A percentile compares a stretch with the other conserved stretches of the same genome.
phyloP scores from a whole-genome alignment of 2,113 vertebrate species.

The Xenopus laevis region DNA sequence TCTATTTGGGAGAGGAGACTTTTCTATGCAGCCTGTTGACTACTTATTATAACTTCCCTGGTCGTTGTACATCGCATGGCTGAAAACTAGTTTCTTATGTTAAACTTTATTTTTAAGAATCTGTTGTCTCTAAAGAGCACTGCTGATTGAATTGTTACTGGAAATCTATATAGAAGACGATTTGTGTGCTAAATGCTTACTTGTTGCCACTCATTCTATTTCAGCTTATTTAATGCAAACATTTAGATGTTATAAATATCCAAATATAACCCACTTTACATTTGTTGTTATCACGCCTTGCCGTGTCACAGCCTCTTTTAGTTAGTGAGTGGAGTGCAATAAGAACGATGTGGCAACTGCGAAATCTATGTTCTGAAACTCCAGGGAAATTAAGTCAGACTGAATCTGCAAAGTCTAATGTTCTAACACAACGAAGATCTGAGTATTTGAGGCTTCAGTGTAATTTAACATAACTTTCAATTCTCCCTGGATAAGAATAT shows the following conservation, averaged over 20 bases:
- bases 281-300: neutral
- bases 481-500: slow-evolving; percentile 1
- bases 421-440: neutral
- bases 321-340: neutral
- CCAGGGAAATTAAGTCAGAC: slow-evolving; percentile 28
- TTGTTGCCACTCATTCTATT: neutral
- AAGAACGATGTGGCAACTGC: neutral
- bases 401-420: slow-evolving; percentile 20
- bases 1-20: too few species aligned
- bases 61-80: neutral
- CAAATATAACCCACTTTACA: neutral
- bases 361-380: neutral
- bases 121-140: neutral
- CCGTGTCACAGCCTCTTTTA: neutral
- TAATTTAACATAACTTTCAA: slow-evolving; percentile 25
- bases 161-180: neutral
- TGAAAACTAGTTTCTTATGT: neutral
- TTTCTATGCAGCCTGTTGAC: too few species aligned
- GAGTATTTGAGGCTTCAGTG: slow-evolving; percentile 14
- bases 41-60: too few species aligned
- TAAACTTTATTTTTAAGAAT: neutral
- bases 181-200: neutral
- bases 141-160: neutral
- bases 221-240: neutral
- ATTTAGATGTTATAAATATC: neutral